Conservation (phyloP, 2,888 invertebrate species). For the Rhimphoctona megacephalus region DNA sequence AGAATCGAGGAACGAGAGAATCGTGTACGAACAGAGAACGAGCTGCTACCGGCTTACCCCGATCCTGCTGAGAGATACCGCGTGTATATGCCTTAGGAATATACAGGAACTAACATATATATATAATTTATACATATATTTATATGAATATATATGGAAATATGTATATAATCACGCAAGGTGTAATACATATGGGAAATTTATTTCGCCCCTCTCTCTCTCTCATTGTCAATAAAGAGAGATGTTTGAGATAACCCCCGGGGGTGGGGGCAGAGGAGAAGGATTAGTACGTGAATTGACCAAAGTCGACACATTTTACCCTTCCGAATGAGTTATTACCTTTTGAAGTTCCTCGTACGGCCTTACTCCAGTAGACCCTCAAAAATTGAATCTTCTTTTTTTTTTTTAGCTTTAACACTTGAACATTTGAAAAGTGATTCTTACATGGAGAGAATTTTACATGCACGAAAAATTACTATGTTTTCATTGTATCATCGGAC, state of each 20-base stretch:
- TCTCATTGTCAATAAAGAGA: constrained; percentile 23
- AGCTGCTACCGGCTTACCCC: constrained; percentile 81
- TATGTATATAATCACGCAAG: not conserved
- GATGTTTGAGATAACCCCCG: constrained; percentile 37
- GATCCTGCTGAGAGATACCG: constrained; percentile 80
- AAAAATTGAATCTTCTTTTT: not conserved
- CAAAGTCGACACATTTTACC: constrained; percentile 21
- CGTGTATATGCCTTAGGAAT: constrained; percentile 35
- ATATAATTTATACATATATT: not conserved
- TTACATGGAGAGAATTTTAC: no score
- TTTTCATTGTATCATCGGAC: no score
- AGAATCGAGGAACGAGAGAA: constrained; percentile 25
- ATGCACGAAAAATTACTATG: no score
- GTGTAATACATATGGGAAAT: constrained; percentile 48
- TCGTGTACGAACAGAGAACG: constrained; percentile 50
- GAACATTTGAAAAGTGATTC: not conserved
- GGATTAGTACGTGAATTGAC: constrained; percentile 16
- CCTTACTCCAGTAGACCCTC: not conserved
- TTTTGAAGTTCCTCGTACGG: not conserved
- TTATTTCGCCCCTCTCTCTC: constrained; percentile 34
- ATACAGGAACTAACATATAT: constrained; percentile 24
- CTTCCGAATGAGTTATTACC: constrained; percentile 1
- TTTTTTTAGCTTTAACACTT: not conserved
- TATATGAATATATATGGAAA: not conserved
- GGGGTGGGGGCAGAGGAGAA: not conserved